Conservation (phyloP, 1,140 invertebrate genomes). For the Hermetia illucens region DNA sequence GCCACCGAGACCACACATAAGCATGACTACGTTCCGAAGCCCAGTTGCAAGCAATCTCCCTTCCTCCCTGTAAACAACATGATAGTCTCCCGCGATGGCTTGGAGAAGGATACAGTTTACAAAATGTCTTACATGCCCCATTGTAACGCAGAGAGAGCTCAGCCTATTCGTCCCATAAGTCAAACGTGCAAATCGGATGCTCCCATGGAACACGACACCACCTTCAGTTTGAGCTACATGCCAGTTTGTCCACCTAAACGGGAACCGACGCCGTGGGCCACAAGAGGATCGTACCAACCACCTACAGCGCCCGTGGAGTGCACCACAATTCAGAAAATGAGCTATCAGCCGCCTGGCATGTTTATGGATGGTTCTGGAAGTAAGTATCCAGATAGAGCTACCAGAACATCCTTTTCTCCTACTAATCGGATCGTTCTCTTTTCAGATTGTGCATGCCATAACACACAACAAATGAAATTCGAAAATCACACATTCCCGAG, state of each 20-base stretch:
- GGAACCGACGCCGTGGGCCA: conserved; percentile 37
- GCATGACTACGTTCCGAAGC: conserved; percentile 56
- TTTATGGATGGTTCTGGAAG: no score
- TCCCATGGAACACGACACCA: conserved; percentile 35
- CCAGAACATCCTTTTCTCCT: no score
- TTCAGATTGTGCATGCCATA: no score
- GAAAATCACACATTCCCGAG: no score
- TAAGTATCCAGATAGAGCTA: no score
- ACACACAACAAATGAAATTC: no score
- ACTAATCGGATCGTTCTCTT: no score
- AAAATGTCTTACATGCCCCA: conserved; percentile 36
- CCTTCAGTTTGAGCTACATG: conserved; percentile 39
- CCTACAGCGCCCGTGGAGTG: conserved; percentile 25
- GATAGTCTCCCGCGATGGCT: conserved; percentile 32
- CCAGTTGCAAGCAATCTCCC: conserved; percentile 30
- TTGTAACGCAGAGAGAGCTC: conserved; percentile 13
- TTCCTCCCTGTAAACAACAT: conserved; percentile 39
- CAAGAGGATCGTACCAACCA: conserved; percentile 28
- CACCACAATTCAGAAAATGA: conserved; percentile 41
- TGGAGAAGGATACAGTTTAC: conserved; percentile 37
- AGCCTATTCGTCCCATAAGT: conserved; percentile 16
- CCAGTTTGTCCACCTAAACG: conserved; percentile 34
- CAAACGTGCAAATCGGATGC: conserved; percentile 14
- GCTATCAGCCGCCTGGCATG: conserved; percentile 44
- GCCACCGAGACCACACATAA: conserved; percentile 54